These are phyloP conservation scores for Eurystomus gularis DNA, from an alignment of 2,113 vertebrate species.

Conservation along the genomic window DNA sequence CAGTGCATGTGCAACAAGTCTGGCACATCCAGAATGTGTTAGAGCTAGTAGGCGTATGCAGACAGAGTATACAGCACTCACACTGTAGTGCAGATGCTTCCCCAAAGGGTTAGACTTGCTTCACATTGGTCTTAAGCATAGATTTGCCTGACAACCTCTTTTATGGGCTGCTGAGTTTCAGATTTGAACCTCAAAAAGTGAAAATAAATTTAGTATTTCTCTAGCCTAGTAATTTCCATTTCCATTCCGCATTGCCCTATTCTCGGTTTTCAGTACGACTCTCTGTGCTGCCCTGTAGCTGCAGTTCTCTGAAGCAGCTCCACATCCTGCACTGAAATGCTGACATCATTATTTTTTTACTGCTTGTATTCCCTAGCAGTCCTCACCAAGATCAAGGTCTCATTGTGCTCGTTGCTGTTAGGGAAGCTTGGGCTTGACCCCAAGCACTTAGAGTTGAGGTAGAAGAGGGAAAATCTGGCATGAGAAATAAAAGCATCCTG, in stretches of 20 bases:
- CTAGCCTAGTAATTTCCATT: background rate
- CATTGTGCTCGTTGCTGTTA: background rate
- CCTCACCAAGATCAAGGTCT: background rate
- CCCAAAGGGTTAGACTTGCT: background rate
- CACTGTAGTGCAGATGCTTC: conserved; percentile 41
- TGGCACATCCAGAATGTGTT: conserved; percentile 66
- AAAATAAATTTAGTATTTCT: background rate
- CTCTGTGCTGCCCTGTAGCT: background rate
- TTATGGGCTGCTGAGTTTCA: background rate
- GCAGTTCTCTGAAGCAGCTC: background rate
- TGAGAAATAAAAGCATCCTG: background rate
- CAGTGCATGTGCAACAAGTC: conserved; percentile 57
- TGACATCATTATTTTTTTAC: background rate
- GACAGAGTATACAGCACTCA: conserved; percentile 1
- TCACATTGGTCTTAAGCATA: background rate
- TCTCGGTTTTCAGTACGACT: background rate
- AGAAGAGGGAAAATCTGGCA: background rate
- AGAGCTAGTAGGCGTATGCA: conserved; percentile 56
- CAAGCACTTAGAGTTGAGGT: background rate
- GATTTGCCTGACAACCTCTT: background rate
- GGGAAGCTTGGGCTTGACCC: background rate
- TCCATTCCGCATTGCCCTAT: background rate
- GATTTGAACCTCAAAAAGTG: background rate
- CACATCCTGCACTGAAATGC: background rate
- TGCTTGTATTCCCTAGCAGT: background rate